Evolutionary conservation across 2,888 invertebrate species (phyloP).

Genomic region (Andricus curvator): DNA sequence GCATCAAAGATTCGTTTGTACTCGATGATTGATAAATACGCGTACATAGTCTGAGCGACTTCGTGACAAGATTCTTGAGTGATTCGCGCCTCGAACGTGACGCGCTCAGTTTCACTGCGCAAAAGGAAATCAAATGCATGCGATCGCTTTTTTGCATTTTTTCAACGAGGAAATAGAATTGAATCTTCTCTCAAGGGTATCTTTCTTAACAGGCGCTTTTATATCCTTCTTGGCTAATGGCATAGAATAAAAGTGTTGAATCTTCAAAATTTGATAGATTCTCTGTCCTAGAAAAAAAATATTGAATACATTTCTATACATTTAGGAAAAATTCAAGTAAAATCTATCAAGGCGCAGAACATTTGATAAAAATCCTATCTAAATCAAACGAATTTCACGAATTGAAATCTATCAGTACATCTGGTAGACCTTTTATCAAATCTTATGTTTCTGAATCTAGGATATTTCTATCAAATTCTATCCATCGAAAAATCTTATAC

Average conservation of each 20-base stretch:
- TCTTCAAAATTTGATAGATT: background rate
- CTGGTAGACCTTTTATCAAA: too few species aligned
- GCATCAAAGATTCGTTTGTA: slow-evolving; percentile 21
- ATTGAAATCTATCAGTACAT: too few species aligned
- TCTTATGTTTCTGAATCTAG: too few species aligned
- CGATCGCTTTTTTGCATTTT: slow-evolving; percentile 12
- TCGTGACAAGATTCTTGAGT: slow-evolving; percentile 34
- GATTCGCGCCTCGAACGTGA: slow-evolving; percentile 26
- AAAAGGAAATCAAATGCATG: slow-evolving; percentile 17
- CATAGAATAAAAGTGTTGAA: background rate
- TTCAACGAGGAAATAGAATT: background rate
- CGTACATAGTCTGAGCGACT: slow-evolving; percentile 28
- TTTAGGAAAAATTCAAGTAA: too few species aligned
- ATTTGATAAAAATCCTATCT: too few species aligned
- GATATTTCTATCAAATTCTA: too few species aligned
- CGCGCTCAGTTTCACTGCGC: slow-evolving; percentile 11
- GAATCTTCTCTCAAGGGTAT: background rate
- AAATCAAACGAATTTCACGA: too few species aligned
- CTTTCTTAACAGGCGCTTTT: background rate
- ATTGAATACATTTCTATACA: too few species aligned
- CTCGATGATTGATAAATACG: slow-evolving; percentile 36
- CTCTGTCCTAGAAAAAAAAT: too few species aligned
- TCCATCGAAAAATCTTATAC: too few species aligned
- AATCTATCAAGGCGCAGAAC: too few species aligned
- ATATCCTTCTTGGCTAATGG: too few species aligned